Conservation (phyloP, 2,797 vertebrate species). For the Cyprinodon diabolis region DNA sequence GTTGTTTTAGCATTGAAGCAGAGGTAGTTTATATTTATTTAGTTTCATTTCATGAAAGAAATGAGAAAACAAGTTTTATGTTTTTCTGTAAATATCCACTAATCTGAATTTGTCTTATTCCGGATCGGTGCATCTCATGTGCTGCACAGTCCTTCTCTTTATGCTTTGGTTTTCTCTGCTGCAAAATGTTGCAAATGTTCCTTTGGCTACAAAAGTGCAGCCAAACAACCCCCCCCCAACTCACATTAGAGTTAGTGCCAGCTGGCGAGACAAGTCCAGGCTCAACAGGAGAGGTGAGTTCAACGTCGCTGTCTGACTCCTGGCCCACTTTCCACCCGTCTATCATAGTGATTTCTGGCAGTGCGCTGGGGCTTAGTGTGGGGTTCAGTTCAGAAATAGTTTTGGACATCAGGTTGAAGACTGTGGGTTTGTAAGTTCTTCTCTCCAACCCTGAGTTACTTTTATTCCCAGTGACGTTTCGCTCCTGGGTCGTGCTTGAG, state of each 20-base stretch:
- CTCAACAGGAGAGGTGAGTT: conserved; percentile 69
- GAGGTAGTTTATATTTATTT: not conserved
- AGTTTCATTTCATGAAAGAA: not conserved
- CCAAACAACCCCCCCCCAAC: conserved; percentile 31
- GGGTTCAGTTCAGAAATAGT: conserved; percentile 77
- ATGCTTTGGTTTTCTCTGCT: not conserved
- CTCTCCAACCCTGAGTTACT: conserved; percentile 55
- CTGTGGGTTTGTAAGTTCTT: conserved; percentile 71
- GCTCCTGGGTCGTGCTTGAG: conserved; percentile 53
- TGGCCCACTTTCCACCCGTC: conserved; percentile 80
- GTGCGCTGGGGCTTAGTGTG: conserved; percentile 72
- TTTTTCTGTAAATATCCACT: not conserved
- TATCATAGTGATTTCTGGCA: conserved; percentile 77
- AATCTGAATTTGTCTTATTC: not conserved
- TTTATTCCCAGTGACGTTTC: conserved; percentile 48
- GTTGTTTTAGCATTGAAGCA: not conserved
- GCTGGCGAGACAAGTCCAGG: conserved; percentile 70
- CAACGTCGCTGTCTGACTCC: conserved; percentile 79
- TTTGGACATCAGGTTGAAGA: conserved; percentile 79
- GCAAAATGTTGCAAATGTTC: conserved; percentile 1
- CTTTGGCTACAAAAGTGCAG: not conserved
- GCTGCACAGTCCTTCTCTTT: not conserved
- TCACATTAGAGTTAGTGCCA: conserved; percentile 78
- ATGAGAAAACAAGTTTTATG: not conserved
- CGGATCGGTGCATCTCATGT: not conserved